These are phyloP conservation scores for Cydia strobilella DNA, from an alignment of 1,140 invertebrate species.

Conservation along the genomic window DNA sequence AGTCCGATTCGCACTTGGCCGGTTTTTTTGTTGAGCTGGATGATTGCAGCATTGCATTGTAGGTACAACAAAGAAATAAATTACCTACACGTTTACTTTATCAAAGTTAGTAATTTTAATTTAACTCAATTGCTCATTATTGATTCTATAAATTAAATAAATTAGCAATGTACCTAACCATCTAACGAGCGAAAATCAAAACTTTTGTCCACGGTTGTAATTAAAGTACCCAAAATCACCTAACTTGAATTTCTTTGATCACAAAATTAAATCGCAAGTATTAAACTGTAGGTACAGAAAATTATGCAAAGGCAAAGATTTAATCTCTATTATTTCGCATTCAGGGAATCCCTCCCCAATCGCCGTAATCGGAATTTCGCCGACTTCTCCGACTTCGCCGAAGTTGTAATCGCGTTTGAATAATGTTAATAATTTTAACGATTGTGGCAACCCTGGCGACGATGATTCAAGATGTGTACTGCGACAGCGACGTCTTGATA, in stretches of 20 bases:
- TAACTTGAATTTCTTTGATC: background rate
- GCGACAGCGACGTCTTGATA: background rate
- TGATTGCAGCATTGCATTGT: no score
- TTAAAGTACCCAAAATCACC: background rate
- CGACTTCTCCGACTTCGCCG: conserved; percentile 1
- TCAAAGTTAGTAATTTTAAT: no score
- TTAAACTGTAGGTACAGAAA: background rate
- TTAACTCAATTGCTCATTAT: background rate
- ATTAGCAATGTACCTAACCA: background rate
- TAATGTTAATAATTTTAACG: conserved; percentile 28
- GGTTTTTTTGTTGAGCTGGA: no score
- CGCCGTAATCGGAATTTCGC: conserved; percentile 15
- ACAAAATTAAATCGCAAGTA: conserved; percentile 15
- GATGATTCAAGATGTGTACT: conserved; percentile 11
- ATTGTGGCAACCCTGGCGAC: conserved; percentile 26
- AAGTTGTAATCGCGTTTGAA: conserved; percentile 14
- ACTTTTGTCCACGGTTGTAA: background rate
- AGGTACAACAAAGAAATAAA: no score
- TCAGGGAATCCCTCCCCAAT: background rate
- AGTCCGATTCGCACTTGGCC: no score
- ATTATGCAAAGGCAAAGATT: conserved; percentile 5
- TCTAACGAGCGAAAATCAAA: background rate
- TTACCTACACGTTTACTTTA: no score
- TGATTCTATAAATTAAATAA: background rate
- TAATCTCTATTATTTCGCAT: conserved; percentile 14